A percentile compares a stretch with the other conserved stretches of the same genome.
Conservation (phyloP, 1,140 invertebrate species). For the Odontomachus brunneus region DNA sequence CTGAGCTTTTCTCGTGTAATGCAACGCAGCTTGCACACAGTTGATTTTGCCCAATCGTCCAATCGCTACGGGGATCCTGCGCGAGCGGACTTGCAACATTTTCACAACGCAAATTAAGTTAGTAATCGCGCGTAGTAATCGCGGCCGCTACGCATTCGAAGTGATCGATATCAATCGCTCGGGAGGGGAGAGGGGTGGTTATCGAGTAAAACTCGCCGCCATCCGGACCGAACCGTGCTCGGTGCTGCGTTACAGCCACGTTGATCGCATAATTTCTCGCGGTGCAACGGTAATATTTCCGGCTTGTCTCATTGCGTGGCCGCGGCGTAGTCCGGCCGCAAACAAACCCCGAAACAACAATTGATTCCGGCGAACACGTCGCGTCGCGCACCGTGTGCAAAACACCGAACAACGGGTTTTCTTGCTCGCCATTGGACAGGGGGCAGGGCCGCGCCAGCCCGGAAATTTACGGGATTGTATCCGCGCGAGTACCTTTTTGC, state of each 20-base stretch:
- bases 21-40: not conserved
- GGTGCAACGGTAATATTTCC: constrained; percentile 74
- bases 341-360: constrained; percentile 76
- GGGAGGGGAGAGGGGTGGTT: not conserved
- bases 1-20: not conserved
- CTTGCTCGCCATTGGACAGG: constrained; percentile 73
- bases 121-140: constrained; percentile 49
- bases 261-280: constrained; percentile 73
- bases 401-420: constrained; percentile 76
- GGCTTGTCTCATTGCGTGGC: constrained; percentile 69
- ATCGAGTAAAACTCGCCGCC: constrained; percentile 45
- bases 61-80: not conserved
- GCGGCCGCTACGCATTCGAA: constrained; percentile 26
- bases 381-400: constrained; percentile 69
- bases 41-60: constrained; percentile 32
- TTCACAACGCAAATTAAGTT: constrained; percentile 53
- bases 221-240: constrained; percentile 10
- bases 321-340: constrained; percentile 66
- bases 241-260: constrained; percentile 55
- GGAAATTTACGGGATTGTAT: constrained; percentile 81
- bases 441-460: constrained; percentile 52
- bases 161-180: constrained; percentile 55
- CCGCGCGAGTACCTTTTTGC: constrained; percentile 74
- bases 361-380: constrained; percentile 77
- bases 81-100: constrained; percentile 31